Evolutionary conservation across 2,797 vertebrate genomes (phyloP), one percentile per base, ranked within the genome.

Genomic region (Microctenopoma lineatum): DNA sequence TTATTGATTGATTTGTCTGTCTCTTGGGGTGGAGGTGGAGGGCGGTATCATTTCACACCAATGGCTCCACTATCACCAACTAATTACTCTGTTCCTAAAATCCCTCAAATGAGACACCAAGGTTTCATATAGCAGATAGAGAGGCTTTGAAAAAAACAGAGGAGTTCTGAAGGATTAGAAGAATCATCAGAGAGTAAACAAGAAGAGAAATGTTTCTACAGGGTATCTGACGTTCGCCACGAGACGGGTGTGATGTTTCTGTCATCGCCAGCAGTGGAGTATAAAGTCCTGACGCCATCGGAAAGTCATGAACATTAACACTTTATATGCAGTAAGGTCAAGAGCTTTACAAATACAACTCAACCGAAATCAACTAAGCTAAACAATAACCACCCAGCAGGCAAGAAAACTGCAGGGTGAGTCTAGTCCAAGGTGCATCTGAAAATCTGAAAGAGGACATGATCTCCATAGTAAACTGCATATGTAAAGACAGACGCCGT

Each of bases 1-100:
- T 90, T 90, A 89, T 90, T 92, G 88, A 93, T 92, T 91, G 88
- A 90, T 90, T 88, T 71, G 80, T 89, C 80, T 79, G 80, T 88
- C 87, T 84, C 83, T 66, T 45, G 81, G 81, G 71, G 67, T 29
- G 66, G 53, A 57, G 42, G 57, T 18, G 69, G 57, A 38, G 70
- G 61, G 60, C 1, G 73, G 69, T 34, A 53, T 70, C 53, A 81
- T 82, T 90, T 85, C 79, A 81, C 75, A 72, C 69, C 87, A 79
- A 87, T 81, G 58, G 75, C 83, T 84, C 76, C 62, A 82, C 78
- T 80, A 87, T 88, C 71, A 44, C 88, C 52, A 90, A 90, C 89
- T 90, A 91, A 93, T 93, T 91, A 92, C 85, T 86, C 69, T 32
- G 75, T 83, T 89, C 69, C 77, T 60, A 56, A 90, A 91, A 90